A percentile compares a stretch with the other conserved stretches of the same genome.
phyloP scores from a whole-genome alignment of 1,140 invertebrate genomes.

The Atta texana region DNA sequence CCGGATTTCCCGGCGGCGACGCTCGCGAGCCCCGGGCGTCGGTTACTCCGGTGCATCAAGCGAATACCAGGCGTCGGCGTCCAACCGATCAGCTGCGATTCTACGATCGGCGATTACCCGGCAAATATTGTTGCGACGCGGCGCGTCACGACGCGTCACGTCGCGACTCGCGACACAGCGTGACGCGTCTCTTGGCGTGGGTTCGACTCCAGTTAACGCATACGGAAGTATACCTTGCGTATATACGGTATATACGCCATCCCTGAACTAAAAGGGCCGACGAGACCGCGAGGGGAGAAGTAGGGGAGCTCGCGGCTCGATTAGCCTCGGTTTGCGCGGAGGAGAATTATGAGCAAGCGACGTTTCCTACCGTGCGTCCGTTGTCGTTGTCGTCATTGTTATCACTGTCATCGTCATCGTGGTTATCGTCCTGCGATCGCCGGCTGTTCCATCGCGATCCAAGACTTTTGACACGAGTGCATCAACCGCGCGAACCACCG shows the following conservation, averaged over 20 bases:
- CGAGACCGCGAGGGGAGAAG: not conserved
- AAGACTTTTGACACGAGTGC: constrained; percentile 43
- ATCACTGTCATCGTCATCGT: not conserved
- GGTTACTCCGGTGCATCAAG: too few species aligned
- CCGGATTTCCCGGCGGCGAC: not conserved
- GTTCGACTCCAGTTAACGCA: not conserved
- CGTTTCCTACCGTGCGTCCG: not conserved
- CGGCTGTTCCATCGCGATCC: not conserved
- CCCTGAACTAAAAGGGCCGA: not conserved
- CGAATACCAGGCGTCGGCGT: not conserved
- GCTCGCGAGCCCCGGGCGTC: not conserved
- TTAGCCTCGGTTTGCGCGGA: not conserved
- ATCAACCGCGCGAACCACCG: not conserved
- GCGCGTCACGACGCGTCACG: not conserved
- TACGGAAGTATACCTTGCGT: not conserved
- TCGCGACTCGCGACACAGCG: not conserved
- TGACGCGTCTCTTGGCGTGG: not conserved
- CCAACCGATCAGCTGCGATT: too few species aligned
- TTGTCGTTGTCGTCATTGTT: not conserved
- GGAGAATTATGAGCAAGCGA: constrained; percentile 41
- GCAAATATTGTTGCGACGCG: not conserved
- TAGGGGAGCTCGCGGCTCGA: constrained; percentile 12
- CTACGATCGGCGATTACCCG: not conserved
- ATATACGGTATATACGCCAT: not conserved
- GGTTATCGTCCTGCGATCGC: not conserved